Conservation (phyloP, 2,888 invertebrate genomes). For the Pherbina coryleti region DNA sequence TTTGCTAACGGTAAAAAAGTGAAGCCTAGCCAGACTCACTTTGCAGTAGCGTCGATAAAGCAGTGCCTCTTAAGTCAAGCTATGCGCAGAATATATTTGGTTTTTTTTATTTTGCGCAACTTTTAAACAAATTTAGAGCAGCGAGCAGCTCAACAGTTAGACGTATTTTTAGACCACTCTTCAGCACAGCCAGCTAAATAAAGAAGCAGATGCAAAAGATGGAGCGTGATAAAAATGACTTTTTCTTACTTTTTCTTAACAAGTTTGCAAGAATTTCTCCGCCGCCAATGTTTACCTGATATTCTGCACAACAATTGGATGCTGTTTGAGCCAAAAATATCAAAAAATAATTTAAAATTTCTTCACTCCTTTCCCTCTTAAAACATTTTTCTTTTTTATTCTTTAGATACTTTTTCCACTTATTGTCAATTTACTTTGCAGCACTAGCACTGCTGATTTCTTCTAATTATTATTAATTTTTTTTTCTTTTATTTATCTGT, state of each 20-base stretch:
- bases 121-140: conserved; percentile 7
- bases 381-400: background rate
- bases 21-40: background rate
- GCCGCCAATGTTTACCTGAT: conserved; percentile 12
- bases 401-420: background rate
- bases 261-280: conserved; percentile 24
- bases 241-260: background rate
- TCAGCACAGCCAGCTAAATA: background rate
- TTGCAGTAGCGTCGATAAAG: conserved; percentile 2
- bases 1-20: conserved; percentile 22
- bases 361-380: background rate
- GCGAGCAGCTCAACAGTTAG: background rate
- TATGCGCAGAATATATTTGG: background rate
- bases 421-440: background rate
- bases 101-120: background rate
- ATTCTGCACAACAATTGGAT: background rate
- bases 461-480: background rate
- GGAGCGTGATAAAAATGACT: background rate
- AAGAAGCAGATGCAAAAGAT: background rate
- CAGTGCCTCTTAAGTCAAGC: background rate
- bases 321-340: background rate
- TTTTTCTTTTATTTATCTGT: background rate
- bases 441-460: no score
- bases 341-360: background rate
- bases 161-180: background rate